Conservation (phyloP, 1,140 invertebrate species). For the Hylaeus volcanicus region DNA sequence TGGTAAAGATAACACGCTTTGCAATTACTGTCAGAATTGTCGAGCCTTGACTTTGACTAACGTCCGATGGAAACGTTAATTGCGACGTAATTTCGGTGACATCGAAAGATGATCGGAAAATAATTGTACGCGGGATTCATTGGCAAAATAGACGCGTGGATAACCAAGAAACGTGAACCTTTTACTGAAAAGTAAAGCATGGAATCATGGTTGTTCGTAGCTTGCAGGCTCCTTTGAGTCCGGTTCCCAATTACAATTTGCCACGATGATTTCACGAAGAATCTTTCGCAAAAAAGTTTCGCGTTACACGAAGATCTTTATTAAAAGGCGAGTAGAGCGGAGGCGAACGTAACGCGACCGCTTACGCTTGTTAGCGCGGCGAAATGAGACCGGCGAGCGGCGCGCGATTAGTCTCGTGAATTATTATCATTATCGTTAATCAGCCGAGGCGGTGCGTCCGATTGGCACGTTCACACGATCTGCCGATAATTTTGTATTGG, state of each 20-base stretch:
- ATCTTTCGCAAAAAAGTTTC: not conserved
- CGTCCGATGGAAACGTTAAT: no score
- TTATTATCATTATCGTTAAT: slow-evolving; percentile 64
- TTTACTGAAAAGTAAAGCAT: not conserved
- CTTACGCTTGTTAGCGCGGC: slow-evolving; percentile 26
- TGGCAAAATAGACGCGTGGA: no score
- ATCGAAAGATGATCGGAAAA: no score
- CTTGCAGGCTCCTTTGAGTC: no score
- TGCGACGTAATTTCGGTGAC: no score
- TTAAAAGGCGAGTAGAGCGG: slow-evolving; percentile 15
- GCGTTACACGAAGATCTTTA: not conserved
- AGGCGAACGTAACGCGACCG: not conserved
- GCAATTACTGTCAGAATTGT: no score
- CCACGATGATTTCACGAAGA: not conserved
- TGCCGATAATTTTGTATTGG: slow-evolving; percentile 62
- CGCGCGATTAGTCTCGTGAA: slow-evolving; percentile 46
- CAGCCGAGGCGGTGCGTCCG: slow-evolving; percentile 17
- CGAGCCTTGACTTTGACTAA: no score
- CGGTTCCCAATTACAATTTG: slow-evolving; percentile 8
- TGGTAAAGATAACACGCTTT: no score
- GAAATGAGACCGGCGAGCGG: slow-evolving; percentile 4
- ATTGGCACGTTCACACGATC: slow-evolving; percentile 55
- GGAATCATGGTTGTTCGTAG: not conserved
- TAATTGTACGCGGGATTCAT: no score
- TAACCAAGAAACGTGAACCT: no score